phyloP scores from a whole-genome alignment of 2,113 vertebrate genomes.

The Hepsetus odoe region DNA sequence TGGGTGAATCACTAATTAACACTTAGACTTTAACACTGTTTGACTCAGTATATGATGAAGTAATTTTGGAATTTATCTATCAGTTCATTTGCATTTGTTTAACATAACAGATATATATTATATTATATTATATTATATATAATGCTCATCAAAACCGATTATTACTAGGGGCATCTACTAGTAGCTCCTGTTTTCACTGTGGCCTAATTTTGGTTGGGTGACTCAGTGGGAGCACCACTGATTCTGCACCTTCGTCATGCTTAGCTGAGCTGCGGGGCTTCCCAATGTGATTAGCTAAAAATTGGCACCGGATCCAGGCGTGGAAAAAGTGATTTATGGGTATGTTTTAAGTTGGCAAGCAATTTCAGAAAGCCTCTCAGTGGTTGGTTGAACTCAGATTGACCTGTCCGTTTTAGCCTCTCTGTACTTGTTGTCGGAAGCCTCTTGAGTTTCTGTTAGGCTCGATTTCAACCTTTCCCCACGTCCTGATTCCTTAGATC shows the following conservation, averaged over 20 bases:
- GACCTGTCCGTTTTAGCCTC: slow-evolving; percentile 35
- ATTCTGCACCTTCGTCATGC: slow-evolving; percentile 38
- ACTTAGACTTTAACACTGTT: neutral
- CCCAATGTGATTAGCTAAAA: slow-evolving; percentile 51
- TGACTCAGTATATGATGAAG: neutral
- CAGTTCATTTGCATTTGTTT: too few relatives aligned
- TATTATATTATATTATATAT: too few relatives aligned
- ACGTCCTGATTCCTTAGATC: slow-evolving; percentile 17
- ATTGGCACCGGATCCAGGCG: slow-evolving; percentile 39
- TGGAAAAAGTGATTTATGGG: slow-evolving; percentile 48
- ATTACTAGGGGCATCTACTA: neutral
- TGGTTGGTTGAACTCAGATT: slow-evolving; percentile 48
- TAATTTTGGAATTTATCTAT: too few relatives aligned
- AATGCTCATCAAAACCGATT: too few relatives aligned
- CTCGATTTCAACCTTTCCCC: slow-evolving; percentile 32
- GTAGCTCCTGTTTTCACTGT: neutral
- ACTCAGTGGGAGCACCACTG: slow-evolving; percentile 13
- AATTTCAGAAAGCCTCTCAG: slow-evolving; percentile 41
- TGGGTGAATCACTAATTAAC: neutral
- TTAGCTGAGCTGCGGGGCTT: slow-evolving; percentile 47
- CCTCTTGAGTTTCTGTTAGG: slow-evolving; percentile 7
- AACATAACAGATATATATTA: too few relatives aligned
- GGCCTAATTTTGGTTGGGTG: slow-evolving; percentile 27
- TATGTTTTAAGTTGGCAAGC: slow-evolving; percentile 43
- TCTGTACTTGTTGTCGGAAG: slow-evolving; percentile 26